phyloP scores from a whole-genome alignment of 2,888 invertebrate species.

The Agonopterix heracliana region DNA sequence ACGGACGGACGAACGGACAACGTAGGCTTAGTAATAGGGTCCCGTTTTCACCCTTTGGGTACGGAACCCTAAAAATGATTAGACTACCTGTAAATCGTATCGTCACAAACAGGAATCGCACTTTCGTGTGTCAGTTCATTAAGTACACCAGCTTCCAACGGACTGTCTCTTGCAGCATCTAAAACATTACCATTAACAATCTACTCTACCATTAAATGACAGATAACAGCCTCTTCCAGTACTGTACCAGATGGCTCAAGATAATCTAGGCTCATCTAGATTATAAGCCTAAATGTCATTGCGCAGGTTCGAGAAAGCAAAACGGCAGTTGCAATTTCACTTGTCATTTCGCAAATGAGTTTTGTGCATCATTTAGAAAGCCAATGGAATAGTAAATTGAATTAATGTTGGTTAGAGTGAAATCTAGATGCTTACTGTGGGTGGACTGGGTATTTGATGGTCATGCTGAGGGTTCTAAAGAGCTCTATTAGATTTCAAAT shows the following conservation, averaged over 20 bases:
- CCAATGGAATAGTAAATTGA: conserved; percentile 48
- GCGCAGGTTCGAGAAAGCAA: conserved; percentile 46
- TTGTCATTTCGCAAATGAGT: conserved; percentile 66
- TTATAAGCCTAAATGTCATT: conserved; percentile 45
- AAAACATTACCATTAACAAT: conserved; percentile 19
- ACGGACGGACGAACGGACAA: no score
- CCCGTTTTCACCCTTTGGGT: no score
- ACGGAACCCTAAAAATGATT: no score
- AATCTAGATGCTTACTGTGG: no score
- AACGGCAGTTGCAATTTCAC: conserved; percentile 45
- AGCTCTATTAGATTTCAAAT: background rate
- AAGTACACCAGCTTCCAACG: no score
- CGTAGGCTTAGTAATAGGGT: no score
- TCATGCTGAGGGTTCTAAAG: background rate
- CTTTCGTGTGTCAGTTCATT: no score
- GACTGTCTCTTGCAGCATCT: background rate
- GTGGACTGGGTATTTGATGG: background rate
- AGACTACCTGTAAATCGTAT: no score
- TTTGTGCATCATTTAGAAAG: conserved; percentile 70
- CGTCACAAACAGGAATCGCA: no score
- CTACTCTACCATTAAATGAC: conserved; percentile 30
- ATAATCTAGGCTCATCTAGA: conserved; percentile 56
- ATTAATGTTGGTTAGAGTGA: conserved; percentile 24
- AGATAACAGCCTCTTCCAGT: conserved; percentile 34
- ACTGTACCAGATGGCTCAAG: conserved; percentile 37